These are phyloP conservation scores for Temnothorax nylanderi DNA, from an alignment of 1,140 invertebrate genomes.

Conservation along the genomic window DNA sequence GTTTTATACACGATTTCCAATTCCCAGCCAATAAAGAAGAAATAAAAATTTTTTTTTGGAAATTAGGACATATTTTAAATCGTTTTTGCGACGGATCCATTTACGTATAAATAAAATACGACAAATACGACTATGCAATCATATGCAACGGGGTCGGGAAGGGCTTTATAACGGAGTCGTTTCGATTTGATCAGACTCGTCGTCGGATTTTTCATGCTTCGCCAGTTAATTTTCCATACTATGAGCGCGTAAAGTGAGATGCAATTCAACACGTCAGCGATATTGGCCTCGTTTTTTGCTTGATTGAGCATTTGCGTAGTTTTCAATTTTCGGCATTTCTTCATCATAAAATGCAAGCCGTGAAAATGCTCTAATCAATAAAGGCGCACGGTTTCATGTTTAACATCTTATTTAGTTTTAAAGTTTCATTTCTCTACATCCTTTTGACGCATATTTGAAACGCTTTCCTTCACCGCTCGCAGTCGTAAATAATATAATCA, in stretches of 20 bases:
- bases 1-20: background rate
- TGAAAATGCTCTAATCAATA: conserved; percentile 5
- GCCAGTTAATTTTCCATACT: conserved; percentile 29
- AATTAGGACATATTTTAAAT: background rate
- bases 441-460: background rate
- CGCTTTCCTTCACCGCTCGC: background rate
- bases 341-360: background rate
- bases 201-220: conserved; percentile 33
- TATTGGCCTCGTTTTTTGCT: conserved; percentile 9
- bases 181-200: conserved; percentile 8
- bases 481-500: background rate
- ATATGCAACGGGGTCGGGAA: background rate
- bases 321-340: conserved; percentile 20
- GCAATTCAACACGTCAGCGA: conserved; percentile 16
- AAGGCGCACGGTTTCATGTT: background rate
- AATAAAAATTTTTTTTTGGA: background rate
- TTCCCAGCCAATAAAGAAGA: background rate
- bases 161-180: background rate
- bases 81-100: background rate
- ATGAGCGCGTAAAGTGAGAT: conserved; percentile 2
- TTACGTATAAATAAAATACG: background rate
- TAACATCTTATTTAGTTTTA: conserved; percentile 15
- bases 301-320: background rate
- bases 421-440: background rate
- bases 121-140: background rate